Percentiles rank a stretch among this genome's conserved stretches.
Evolutionary conservation across 2,113 vertebrate genomes (phyloP).

Genomic region (Columba livia): DNA sequence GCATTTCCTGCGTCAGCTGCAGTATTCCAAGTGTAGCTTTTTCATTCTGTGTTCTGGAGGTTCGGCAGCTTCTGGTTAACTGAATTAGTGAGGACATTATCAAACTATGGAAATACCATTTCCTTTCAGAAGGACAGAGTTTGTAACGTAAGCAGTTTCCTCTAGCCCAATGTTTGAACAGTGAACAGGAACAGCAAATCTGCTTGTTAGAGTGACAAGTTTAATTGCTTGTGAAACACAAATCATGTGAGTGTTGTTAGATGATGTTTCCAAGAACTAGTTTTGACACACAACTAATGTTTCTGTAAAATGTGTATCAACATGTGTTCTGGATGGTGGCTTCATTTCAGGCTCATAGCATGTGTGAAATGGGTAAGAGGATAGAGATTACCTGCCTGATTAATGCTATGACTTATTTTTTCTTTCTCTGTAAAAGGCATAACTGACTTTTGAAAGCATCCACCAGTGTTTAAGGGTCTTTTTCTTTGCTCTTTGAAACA

Average conservation of each 20-base stretch:
- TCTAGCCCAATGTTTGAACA: not conserved
- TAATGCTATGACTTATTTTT: not conserved
- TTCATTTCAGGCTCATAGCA: not conserved
- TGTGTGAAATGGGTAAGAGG: not conserved
- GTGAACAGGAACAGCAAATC: not conserved
- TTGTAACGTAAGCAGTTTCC: not conserved
- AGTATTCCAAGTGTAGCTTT: not conserved
- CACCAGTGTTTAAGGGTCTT: not conserved
- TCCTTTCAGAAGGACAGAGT: not conserved
- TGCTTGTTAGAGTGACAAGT: not conserved
- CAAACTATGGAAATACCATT: not conserved
- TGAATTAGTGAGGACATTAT: not conserved
- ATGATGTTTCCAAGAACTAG: conserved; percentile 31
- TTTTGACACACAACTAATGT: conserved; percentile 26
- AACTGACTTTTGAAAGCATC: not conserved
- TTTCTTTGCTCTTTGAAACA: not conserved
- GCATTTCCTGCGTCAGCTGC: conserved; percentile 24
- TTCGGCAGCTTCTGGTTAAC: not conserved
- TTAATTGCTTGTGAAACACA: conserved; percentile 47
- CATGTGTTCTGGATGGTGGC: not conserved
- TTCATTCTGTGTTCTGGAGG: not conserved
- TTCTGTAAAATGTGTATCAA: conserved; percentile 40
- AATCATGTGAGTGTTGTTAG: not conserved
- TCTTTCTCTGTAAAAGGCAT: not conserved
- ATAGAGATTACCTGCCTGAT: not conserved